A percentile compares a stretch with the other conserved stretches of the same genome.
These are phyloP conservation scores for Neoaliturus tenellus DNA, from an alignment of 2,888 invertebrate species.

Conservation along the genomic window DNA sequence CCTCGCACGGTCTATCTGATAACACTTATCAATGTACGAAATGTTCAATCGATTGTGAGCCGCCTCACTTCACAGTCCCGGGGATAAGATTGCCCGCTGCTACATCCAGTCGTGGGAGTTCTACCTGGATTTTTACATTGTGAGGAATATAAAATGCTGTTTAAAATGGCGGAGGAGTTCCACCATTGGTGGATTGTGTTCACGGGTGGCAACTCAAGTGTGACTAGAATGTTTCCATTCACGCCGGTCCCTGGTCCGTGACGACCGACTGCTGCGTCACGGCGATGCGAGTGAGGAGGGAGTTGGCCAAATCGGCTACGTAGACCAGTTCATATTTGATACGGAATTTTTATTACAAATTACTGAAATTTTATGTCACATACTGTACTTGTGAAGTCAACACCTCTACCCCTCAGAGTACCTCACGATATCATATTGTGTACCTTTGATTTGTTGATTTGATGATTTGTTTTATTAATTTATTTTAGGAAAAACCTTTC, in stretches of 20 bases:
- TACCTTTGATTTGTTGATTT: too few species aligned
- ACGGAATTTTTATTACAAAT: too few species aligned
- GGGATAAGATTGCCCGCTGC: neutral
- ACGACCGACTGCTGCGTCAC: neutral
- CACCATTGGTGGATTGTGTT: constrained; percentile 32
- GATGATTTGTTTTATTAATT: too few species aligned
- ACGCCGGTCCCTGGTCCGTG: neutral
- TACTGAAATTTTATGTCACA: too few species aligned
- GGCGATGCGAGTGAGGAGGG: neutral
- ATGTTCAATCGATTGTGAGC: neutral
- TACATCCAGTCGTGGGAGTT: neutral
- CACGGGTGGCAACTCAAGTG: constrained; percentile 32
- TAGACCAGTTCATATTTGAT: too few species aligned
- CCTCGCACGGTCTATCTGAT: constrained; percentile 20
- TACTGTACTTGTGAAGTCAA: too few species aligned
- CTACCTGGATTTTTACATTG: neutral
- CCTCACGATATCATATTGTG: too few species aligned
- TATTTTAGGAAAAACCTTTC: too few species aligned
- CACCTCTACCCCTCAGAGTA: too few species aligned
- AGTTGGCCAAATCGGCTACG: too few species aligned
- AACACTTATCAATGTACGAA: neutral
- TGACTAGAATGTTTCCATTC: constrained; percentile 38
- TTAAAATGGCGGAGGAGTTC: constrained; percentile 34
- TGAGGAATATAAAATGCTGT: neutral
- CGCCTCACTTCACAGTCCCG: neutral